Conservation (phyloP, 1,140 invertebrate species). For the Megalonaias nervosa region DNA sequence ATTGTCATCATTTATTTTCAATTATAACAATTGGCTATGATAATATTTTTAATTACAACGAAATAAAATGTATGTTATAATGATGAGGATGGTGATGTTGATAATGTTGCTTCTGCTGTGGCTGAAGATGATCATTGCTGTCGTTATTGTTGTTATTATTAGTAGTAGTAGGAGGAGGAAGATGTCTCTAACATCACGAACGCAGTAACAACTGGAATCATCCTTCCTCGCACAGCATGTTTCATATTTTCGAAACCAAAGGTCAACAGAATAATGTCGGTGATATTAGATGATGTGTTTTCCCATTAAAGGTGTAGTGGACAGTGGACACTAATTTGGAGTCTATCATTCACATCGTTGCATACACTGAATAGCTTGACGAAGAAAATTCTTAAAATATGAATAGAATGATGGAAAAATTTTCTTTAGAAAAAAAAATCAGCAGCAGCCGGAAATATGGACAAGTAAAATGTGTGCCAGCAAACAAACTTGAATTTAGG, state of each 20-base stretch:
- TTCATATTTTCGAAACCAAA: slow-evolving; percentile 47
- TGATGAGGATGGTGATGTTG: too few species aligned
- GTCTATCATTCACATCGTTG: slow-evolving; percentile 50
- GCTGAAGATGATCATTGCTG: too few species aligned
- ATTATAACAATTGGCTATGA: too few species aligned
- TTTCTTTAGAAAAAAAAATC: slow-evolving; percentile 52
- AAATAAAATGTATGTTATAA: too few species aligned
- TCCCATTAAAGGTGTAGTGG: slow-evolving; percentile 8
- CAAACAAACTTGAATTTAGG: too few species aligned
- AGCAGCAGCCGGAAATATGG: too few species aligned
- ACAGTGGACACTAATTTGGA: slow-evolving; percentile 49
- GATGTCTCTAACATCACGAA: slow-evolving; percentile 50
- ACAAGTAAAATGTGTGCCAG: too few species aligned
- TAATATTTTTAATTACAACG: too few species aligned
- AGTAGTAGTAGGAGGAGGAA: slow-evolving; percentile 25
- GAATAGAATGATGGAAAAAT: slow-evolving; percentile 38
- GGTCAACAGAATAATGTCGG: slow-evolving; percentile 48
- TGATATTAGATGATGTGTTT: slow-evolving; percentile 47
- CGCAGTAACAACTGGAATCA: slow-evolving; percentile 49
- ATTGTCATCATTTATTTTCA: too few species aligned
- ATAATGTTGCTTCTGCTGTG: too few species aligned
- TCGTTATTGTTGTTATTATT: too few species aligned
- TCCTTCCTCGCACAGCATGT: slow-evolving; percentile 44
- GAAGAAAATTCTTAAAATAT: slow-evolving; percentile 25
- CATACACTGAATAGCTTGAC: slow-evolving; percentile 52